phyloP scores from a whole-genome alignment of 2,888 invertebrate genomes.

The Rapana venosa region DNA sequence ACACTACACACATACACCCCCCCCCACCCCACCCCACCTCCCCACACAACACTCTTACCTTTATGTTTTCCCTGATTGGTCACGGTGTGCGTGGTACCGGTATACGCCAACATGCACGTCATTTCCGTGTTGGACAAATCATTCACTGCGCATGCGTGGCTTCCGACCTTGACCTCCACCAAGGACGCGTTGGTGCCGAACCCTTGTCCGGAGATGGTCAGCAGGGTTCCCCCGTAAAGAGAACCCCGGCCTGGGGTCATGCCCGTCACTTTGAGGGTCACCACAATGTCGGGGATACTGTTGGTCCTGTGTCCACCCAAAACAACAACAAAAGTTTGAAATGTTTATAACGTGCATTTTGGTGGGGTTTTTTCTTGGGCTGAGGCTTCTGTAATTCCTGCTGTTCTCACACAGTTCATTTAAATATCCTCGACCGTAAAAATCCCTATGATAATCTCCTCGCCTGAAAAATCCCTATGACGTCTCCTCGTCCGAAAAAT shows the following conservation, averaged over 20 bases:
- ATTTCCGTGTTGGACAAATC: constrained; percentile 41
- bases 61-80: constrained; percentile 39
- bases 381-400: no score
- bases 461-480: no score
- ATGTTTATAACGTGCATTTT: no score
- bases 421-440: no score
- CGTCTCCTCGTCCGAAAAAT: no score
- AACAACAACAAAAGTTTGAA: no score
- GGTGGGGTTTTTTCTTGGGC: no score
- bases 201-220: constrained; percentile 63
- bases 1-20: neutral
- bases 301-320: constrained; percentile 55
- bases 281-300: constrained; percentile 51
- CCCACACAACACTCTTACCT: neutral
- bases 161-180: constrained; percentile 49
- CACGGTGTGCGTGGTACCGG: constrained; percentile 56
- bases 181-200: constrained; percentile 57
- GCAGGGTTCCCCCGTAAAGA: constrained; percentile 62
- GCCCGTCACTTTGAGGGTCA: constrained; percentile 58
- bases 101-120: constrained; percentile 49
- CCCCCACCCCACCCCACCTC: no score
- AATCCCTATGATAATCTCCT: no score
- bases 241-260: constrained; percentile 61
- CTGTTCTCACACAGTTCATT: no score
- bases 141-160: constrained; percentile 43